phyloP scores from a whole-genome alignment of 2,888 invertebrate species.

The Papilio demoleus region DNA sequence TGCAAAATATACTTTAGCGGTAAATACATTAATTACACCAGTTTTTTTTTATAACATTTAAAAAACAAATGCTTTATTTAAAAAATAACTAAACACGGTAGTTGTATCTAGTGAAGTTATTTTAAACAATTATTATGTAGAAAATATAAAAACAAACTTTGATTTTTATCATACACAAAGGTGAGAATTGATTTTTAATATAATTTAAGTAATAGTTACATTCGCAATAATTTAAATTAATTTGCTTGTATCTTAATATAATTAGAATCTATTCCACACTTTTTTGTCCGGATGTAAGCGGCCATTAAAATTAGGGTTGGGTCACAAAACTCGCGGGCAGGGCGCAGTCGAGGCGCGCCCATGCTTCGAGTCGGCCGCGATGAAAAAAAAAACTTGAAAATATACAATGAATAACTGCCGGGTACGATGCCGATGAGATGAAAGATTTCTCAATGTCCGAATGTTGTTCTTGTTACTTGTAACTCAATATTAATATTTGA shows the following conservation, averaged over 20 bases:
- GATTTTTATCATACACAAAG: background rate
- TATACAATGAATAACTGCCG: slow-evolving; percentile 73
- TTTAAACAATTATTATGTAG: background rate
- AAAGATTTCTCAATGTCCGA: slow-evolving; percentile 78
- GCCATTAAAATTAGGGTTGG: slow-evolving; percentile 85
- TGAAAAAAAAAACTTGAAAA: slow-evolving; percentile 66
- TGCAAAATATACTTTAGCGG: too few species aligned
- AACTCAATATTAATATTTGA: slow-evolving; percentile 69
- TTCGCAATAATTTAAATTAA: background rate
- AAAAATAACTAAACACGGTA: too few species aligned
- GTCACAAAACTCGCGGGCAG: slow-evolving; percentile 75
- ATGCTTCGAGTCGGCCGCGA: slow-evolving; percentile 59
- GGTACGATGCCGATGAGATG: slow-evolving; percentile 75
- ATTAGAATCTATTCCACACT: slow-evolving; percentile 64
- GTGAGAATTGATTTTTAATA: slow-evolving; percentile 8
- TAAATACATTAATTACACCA: too few species aligned
- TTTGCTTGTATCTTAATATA: slow-evolving; percentile 29
- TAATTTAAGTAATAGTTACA: slow-evolving; percentile 7
- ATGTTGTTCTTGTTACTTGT: slow-evolving; percentile 74
- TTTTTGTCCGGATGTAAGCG: slow-evolving; percentile 78
- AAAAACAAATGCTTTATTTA: background rate
- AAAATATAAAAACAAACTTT: slow-evolving; percentile 8
- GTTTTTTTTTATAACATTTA: background rate
- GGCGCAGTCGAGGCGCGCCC: slow-evolving; percentile 77
- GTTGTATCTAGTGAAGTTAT: background rate